Percentiles rank a stretch among this genome's conserved stretches.
These are phyloP conservation scores for Laothoe populi DNA, from an alignment of 2,888 invertebrate species.

Conservation along the genomic window DNA sequence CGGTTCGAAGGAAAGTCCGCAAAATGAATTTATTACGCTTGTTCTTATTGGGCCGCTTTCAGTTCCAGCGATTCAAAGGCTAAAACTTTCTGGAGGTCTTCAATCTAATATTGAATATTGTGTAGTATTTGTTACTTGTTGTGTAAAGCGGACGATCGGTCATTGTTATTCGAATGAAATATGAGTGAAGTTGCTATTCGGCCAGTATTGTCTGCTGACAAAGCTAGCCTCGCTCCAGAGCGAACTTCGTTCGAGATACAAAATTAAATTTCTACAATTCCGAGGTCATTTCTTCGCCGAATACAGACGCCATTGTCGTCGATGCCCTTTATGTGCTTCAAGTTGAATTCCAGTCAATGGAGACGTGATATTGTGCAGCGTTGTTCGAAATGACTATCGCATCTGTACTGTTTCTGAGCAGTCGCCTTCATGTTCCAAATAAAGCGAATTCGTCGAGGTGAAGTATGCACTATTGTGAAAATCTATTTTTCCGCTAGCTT, in stretches of 20 bases:
- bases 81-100: slow-evolving; percentile 52
- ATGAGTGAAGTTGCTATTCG: slow-evolving; percentile 68
- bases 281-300: slow-evolving; percentile 61
- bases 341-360: slow-evolving; percentile 67
- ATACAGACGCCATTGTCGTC: slow-evolving; percentile 62
- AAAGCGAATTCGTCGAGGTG: slow-evolving; percentile 63
- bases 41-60: slow-evolving; percentile 32
- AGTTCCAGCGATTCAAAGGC: slow-evolving; percentile 36
- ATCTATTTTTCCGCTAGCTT: slow-evolving; percentile 48
- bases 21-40: slow-evolving; percentile 3
- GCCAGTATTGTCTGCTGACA: slow-evolving; percentile 65
- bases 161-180: slow-evolving; percentile 74
- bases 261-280: slow-evolving; percentile 77
- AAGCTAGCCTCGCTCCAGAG: slow-evolving; percentile 56
- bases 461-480: slow-evolving; percentile 58
- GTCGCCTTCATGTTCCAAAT: slow-evolving; percentile 48
- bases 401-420: slow-evolving; percentile 60
- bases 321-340: slow-evolving; percentile 67
- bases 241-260: slow-evolving; percentile 66
- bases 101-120: slow-evolving; percentile 62
- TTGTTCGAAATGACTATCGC: slow-evolving; percentile 70
- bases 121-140: no score
- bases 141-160: slow-evolving; percentile 66
- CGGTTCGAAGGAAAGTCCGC: slow-evolving; percentile 41
- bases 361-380: slow-evolving; percentile 67